Base-by-base conservation (phyloP, 1,140 invertebrate species). In the Procambarus clarkii region DNA sequence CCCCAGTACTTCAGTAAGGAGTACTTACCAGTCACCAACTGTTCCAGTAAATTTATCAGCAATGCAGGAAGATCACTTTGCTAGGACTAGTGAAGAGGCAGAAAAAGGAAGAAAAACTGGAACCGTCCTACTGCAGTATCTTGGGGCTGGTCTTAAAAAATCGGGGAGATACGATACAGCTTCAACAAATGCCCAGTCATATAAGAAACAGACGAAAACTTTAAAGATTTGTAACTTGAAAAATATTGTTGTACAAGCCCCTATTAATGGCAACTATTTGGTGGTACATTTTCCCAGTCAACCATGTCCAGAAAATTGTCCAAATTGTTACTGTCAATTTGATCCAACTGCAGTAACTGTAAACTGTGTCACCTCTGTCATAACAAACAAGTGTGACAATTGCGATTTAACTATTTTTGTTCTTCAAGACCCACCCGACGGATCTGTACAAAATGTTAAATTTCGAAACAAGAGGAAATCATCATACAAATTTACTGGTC, bases 201-300 rank as follows among this genome's bases (percentile, higher is more conserved):
- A 34, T 34, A 34, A 44, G 50, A 69, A 46, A 83, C 69, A 74
- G 7, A 34, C 69, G 5, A 74, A 74, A 24, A 5, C 24, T 34
- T 8, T 74, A 34, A 74, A 74, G 21, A 21, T 74, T 74, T 34
- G n/a, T 34, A 8, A 34, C 24, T 74, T 74, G 69, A 74, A 74
- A 74, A 74, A 74, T 74, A 74, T 34, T 34, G n/a, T 74, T 74
- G 69, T 74, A 34, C n/a, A 74, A 74, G 69, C 69, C 21, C 69
- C 69, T 0, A 21, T 34, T 34, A 21, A 83, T 64, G 81, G 69
- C 58, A 83, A 83, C 58, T 83, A 83, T 50, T 50, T 83, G 3
- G 69, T 83, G n/a, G 54, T 83, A 9, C n/a, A 83, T 34, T 83
- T 64, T 45, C 81, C 81, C n/a, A 83, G 54, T 18, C 58, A 83